Percentiles rank a stretch among this genome's conserved stretches.
Conservation (phyloP, 2,888 invertebrate species). For the Pammene aurita region DNA sequence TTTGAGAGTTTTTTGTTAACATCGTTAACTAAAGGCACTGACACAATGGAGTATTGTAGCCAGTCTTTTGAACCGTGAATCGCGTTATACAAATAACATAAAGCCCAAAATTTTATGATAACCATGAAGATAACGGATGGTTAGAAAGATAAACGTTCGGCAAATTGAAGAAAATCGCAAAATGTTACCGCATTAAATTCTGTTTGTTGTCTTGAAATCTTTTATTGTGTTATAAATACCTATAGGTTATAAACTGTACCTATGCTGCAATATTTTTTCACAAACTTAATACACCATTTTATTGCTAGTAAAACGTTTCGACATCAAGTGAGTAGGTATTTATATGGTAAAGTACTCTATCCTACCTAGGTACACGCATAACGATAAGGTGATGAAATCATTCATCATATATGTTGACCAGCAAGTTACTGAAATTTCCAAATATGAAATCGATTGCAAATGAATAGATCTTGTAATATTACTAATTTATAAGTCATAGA, state of each 20-base stretch:
- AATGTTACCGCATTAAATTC: conserved; percentile 45
- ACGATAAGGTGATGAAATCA: background rate
- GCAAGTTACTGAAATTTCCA: conserved; percentile 8
- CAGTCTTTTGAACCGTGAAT: background rate
- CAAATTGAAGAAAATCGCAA: background rate
- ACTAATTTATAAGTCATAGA: background rate
- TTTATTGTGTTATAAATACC: background rate
- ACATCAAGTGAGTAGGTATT: background rate
- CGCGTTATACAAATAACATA: background rate
- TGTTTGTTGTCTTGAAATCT: conserved; percentile 36
- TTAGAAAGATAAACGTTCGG: background rate
- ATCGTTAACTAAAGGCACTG: conserved; percentile 31
- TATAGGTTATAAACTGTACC: background rate
- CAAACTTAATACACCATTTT: background rate
- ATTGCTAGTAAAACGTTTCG: background rate
- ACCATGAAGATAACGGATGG: conserved; percentile 10
- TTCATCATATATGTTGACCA: background rate
- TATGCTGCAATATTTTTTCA: conserved; percentile 12
- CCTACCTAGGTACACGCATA: background rate
- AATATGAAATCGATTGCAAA: background rate
- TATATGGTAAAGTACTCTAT: too few relatives aligned
- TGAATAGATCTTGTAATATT: conserved; percentile 7
- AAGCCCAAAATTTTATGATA: background rate
- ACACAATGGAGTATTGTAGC: background rate
- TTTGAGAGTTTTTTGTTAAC: conserved; percentile 47